Evolutionary conservation across 2,113 vertebrate species (phyloP), one percentile per base, ranked within the genome.

Genomic region (Nycticryphes semicollaris): DNA sequence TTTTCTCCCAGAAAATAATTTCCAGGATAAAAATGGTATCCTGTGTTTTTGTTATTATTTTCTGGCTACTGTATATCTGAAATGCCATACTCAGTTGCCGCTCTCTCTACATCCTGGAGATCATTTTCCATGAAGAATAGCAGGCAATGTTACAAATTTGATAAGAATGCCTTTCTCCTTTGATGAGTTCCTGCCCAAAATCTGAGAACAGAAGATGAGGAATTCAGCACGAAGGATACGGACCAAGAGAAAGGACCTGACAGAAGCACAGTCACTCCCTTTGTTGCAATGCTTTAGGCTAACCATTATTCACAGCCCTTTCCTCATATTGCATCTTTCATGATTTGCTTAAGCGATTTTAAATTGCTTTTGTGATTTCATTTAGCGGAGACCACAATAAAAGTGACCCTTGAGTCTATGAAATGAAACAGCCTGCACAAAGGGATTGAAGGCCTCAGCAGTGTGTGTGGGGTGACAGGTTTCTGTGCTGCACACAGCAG

Each of bases 271-370:
- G 89, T 89, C 89, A 80, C 91, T 95, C 94, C 94, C 81, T 96
- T 97, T 98, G 96, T 97, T 97, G 93, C 84, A 97, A 96, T 96
- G 97, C 97, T 97, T 97, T 97, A 98, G 97, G 97, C 97, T 97
- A 97, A 96, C 96, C 97, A 98, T 98, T 97, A 94, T 96, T 92
- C 90, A 93, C 96, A 95, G 62, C 83, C 96, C 89, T 88, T 43
- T 90, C 79, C 94, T 89, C 93, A 94, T 97, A 93, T 94, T 94
- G 87, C 96, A 83, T 67, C 95, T 95, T 97, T 96, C 91, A 96
- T 94, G 95, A 96, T 91, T 93, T 90, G 76, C 88, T 92, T 96
- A 97, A 96, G 92, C 89, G 94, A 97, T 92, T 90, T 96, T 96
- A 96, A 96, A 97, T 97, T 96, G 96, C 88, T 97, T 98, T 98